Evolutionary conservation across 2,888 invertebrate genomes (phyloP).

Genomic region (Zelleria hepariella): DNA sequence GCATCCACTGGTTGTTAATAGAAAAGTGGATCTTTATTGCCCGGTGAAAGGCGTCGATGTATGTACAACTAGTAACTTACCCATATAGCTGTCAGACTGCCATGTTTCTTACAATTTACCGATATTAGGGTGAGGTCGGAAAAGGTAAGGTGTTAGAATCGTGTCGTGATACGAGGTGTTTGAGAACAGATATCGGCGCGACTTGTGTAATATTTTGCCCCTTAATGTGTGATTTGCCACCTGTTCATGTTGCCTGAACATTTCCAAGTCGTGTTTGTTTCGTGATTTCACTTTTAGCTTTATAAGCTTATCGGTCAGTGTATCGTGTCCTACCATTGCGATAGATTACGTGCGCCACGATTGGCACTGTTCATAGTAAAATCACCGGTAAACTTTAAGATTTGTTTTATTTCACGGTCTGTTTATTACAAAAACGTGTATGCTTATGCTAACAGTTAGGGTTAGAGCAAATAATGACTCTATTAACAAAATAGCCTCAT

Average conservation of each 20-base stretch:
- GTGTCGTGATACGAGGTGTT: conserved; percentile 3
- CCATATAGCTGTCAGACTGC: conserved; percentile 28
- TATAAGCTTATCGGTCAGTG: not conserved
- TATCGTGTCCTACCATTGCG: not conserved
- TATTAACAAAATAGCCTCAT: not conserved
- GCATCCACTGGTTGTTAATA: conserved; percentile 36
- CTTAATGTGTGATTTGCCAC: conserved; percentile 4
- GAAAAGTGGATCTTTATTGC: conserved; percentile 59
- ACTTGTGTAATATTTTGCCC: conserved; percentile 1
- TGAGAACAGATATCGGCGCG: not conserved
- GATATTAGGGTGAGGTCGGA: conserved; percentile 5
- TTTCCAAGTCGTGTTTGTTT: conserved; percentile 1
- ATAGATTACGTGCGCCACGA: not conserved
- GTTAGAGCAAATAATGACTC: not conserved
- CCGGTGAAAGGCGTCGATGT: conserved; percentile 43
- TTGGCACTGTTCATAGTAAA: not conserved
- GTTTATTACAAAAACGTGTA: not conserved
- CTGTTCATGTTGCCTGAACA: not conserved
- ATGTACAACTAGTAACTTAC: conserved; percentile 21
- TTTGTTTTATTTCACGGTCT: not conserved
- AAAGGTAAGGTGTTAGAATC: conserved; percentile 2
- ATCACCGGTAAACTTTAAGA: too few relatives aligned
- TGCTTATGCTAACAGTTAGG: not conserved
- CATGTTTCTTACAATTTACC: conserved; percentile 39
- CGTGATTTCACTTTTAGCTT: conserved; percentile 2